Evolutionary conservation across 2,797 vertebrate genomes (phyloP).

Genomic region (Spheniscus humboldti): DNA sequence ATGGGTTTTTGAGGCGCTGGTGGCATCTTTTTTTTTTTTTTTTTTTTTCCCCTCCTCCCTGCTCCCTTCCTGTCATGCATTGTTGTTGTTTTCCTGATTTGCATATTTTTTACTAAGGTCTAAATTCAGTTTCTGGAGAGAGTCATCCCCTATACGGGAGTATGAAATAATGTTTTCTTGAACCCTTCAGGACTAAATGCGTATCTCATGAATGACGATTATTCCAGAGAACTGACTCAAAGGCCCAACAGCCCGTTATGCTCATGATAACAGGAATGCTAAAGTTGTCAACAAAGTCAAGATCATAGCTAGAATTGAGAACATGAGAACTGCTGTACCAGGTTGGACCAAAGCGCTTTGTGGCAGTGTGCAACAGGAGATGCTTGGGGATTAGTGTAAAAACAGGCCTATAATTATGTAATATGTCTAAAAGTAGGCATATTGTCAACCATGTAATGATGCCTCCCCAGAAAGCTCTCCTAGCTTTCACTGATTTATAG

Average conservation of each 20-base stretch:
- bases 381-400: neutral
- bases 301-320: neutral
- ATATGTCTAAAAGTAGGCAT: neutral
- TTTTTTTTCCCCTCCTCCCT: too few species aligned
- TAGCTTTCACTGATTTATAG: neutral
- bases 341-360: neutral
- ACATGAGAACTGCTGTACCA: neutral
- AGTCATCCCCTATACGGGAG: fast-evolving
- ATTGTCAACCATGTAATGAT: neutral
- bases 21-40: neutral
- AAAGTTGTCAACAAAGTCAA: neutral
- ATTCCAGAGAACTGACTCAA: neutral
- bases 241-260: neutral
- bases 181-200: neutral
- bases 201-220: neutral
- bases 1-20: neutral
- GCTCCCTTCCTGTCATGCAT: neutral
- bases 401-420: neutral
- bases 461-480: neutral
- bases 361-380: neutral
- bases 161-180: neutral
- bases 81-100: neutral
- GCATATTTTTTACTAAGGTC: neutral
- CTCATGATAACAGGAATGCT: neutral
- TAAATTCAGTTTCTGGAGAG: neutral